phyloP scores from a whole-genome alignment of 2,888 invertebrate genomes.

The Microchrysa polita region DNA sequence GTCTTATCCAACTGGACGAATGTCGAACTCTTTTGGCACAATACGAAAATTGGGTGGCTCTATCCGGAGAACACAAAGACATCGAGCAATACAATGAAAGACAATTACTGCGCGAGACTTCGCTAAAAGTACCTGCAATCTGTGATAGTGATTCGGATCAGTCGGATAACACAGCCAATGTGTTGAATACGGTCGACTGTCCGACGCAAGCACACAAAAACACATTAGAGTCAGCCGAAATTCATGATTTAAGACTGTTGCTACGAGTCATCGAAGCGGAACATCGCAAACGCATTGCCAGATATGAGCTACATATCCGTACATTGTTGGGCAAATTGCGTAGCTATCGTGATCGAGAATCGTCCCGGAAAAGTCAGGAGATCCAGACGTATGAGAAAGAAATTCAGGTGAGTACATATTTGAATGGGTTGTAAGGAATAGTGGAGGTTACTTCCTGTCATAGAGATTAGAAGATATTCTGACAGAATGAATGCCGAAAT shows the following conservation, averaged over 20 bases:
- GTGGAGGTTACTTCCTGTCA: too few relatives aligned
- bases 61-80: not conserved
- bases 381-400: constrained; percentile 15
- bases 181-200: constrained; percentile 31
- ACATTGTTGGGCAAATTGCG: constrained; percentile 54
- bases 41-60: constrained; percentile 1
- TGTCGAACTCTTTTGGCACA: constrained; percentile 3
- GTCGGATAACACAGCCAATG: not conserved
- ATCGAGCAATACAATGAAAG: not conserved
- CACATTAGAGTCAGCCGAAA: constrained; percentile 16
- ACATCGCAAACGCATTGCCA: constrained; percentile 55
- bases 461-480: too few relatives aligned
- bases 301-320: constrained; percentile 56
- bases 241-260: constrained; percentile 53
- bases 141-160: constrained; percentile 38
- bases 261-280: constrained; percentile 56
- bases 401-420: constrained; percentile 16
- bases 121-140: constrained; percentile 43
- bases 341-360: constrained; percentile 52
- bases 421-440: constrained; percentile 54
- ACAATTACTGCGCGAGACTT: constrained; percentile 43
- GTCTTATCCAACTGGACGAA: not conserved
- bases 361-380: constrained; percentile 7
- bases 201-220: not conserved
- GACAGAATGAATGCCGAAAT: too few relatives aligned